Percentiles rank a stretch among this genome's conserved stretches.
These are phyloP conservation scores for Montipora foliosa DNA, from an alignment of 64 coral and sea anemone species.

Conservation along the genomic window DNA sequence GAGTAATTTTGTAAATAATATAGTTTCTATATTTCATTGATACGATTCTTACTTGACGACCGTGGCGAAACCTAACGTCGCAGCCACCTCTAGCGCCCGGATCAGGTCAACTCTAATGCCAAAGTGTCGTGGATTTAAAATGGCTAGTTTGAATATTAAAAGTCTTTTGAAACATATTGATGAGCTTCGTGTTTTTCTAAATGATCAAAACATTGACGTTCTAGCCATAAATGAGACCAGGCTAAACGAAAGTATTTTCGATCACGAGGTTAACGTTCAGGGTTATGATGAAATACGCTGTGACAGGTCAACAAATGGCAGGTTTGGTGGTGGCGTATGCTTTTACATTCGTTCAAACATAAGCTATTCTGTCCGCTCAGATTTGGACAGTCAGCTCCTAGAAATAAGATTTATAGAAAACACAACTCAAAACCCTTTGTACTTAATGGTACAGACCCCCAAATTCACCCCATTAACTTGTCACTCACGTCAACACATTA, in stretches of 20 bases:
- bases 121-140: too few relatives aligned
- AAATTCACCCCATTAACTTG: too few relatives aligned
- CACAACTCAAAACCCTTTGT: too few relatives aligned
- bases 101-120: not conserved
- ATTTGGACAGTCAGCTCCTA: too few relatives aligned
- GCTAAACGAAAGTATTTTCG: not conserved
- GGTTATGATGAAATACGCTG: not conserved
- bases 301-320: not conserved
- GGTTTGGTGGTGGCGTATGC: too few relatives aligned
- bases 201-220: conserved; percentile 3
- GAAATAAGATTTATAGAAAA: too few relatives aligned
- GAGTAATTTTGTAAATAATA: conserved; percentile 40
- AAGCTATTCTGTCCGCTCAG: too few relatives aligned
- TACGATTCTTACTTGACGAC: conserved; percentile 6
- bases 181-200: not conserved
- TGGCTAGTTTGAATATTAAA: not conserved
- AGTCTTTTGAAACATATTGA: conserved; percentile 26
- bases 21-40: not conserved
- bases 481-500: too few relatives aligned
- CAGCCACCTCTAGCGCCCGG: not conserved
- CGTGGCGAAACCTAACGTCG: not conserved
- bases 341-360: too few relatives aligned
- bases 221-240: conserved; percentile 24
- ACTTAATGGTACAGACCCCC: too few relatives aligned
- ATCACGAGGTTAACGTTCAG: not conserved